Evolutionary conservation across 2,888 invertebrate genomes (phyloP).

Genomic region (Orthonevra nobilis): DNA sequence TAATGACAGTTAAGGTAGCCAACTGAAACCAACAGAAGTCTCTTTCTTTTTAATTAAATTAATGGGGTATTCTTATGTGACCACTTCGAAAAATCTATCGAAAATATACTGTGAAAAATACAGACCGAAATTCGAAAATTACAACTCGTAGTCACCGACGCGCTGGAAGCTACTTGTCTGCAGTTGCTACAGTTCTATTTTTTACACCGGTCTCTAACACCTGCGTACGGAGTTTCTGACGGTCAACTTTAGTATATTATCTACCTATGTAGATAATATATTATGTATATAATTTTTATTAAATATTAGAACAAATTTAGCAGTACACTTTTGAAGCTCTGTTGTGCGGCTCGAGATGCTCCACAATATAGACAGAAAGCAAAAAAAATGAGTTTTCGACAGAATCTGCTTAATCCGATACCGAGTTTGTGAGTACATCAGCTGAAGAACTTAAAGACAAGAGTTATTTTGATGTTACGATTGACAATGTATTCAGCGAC

Average conservation of each 20-base stretch:
- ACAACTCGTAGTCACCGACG: no score
- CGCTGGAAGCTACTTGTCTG: no score
- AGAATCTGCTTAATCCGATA: background rate
- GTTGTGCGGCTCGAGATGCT: background rate
- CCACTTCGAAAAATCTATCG: no score
- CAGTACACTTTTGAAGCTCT: background rate
- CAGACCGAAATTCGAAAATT: no score
- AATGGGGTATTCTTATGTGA: no score
- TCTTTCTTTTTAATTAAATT: no score
- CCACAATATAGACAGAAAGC: background rate
- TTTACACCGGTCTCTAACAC: background rate
- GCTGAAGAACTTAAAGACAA: background rate
- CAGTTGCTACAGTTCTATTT: background rate
- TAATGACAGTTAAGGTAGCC: no score
- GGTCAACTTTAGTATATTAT: background rate
- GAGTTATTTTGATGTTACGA: background rate
- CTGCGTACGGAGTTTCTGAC: no score
- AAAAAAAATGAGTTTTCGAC: background rate
- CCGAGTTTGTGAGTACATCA: no score
- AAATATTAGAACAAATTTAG: no score
- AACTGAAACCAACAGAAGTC: no score
- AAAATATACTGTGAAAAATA: no score
- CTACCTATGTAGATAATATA: background rate
- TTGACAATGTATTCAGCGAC: background rate
- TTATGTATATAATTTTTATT: background rate